phyloP scores from a whole-genome alignment of 2,113 vertebrate species.

The Ceuthmochares aereus region DNA sequence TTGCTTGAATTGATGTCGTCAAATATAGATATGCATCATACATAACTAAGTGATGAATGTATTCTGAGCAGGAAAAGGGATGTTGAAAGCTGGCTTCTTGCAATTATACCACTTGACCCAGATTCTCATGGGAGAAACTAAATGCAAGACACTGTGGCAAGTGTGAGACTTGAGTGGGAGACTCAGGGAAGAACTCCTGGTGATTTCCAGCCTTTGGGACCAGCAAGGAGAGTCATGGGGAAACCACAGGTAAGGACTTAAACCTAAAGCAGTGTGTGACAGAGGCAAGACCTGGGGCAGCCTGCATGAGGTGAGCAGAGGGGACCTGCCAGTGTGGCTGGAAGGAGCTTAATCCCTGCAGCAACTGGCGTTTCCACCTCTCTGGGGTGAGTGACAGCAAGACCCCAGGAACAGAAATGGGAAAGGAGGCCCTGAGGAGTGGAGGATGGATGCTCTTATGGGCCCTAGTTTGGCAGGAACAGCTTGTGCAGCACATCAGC shows the following conservation, averaged over 20 bases:
- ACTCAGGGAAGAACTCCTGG: neutral
- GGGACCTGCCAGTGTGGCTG: neutral
- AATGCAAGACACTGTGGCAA: neutral
- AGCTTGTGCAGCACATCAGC: neutral
- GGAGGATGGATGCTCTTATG: neutral
- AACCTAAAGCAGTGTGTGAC: neutral
- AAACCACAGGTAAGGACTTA: neutral
- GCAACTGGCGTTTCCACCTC: neutral
- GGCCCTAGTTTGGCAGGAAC: neutral
- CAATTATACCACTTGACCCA: neutral
- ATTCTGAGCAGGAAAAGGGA: neutral
- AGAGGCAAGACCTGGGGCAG: neutral
- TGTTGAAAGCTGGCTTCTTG: neutral
- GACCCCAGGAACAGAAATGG: neutral
- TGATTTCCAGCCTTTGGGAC: neutral
- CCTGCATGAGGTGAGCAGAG: rapidly evolving
- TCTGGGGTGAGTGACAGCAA: neutral
- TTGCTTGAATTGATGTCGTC: neutral
- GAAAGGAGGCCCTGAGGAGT: neutral
- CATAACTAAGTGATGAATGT: neutral
- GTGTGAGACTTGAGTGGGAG: neutral
- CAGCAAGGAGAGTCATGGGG: neutral
- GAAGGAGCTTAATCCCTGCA: neutral
- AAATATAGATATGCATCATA: neutral
- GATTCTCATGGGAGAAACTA: neutral